Evolutionary conservation across 2,888 invertebrate genomes (phyloP), one percentile per base, ranked within the genome.

Genomic region (Cryptocheilus praepositus): DNA sequence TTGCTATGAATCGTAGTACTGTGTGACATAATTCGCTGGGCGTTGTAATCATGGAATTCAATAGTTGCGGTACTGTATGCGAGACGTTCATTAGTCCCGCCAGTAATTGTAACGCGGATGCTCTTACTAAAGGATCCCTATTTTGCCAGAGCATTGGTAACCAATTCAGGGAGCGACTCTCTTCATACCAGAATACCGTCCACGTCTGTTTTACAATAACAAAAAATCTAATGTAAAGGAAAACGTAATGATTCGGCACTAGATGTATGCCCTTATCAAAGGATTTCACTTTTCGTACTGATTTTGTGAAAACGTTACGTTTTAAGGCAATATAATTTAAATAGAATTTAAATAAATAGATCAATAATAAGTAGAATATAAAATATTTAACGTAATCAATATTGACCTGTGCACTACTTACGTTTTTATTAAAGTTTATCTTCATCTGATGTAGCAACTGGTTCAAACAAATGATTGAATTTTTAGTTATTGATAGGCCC

Each of bases 401-500:
- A n/a, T n/a, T n/a, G n/a, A n/a, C n/a, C n/a, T n/a, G n/a, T n/a
- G n/a, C n/a, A n/a, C n/a, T n/a, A 72, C 81, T 81, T 74, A 90
- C 90, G 77, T 88, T 90, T 57, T 88, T 85, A 70, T 85, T 86
- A 11, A 85, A 84, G 81, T 88, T 80, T 16, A 74, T 82, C 73
- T 90, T 89, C 88, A 91, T 88, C 81, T 91, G 91, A 49, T 89
- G 87, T 5, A 91, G 73, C 36, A 91, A 77, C 81, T 91, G 91
- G 81, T 91, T 91, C 56, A 92, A 85, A 60, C 91, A 90, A 45
- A 91, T 85, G 21, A 91, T 82, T 3, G 90, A 89, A 74, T 91
- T 89, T 71, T 91, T 86, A 0, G 91, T 91, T 70, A 92, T 91
- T 43, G 90, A 91, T 8, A 91, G 81, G 0, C 91, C 92, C 92